Conservation (phyloP, 1,140 invertebrate species). For the Cydia fagiglandana region DNA sequence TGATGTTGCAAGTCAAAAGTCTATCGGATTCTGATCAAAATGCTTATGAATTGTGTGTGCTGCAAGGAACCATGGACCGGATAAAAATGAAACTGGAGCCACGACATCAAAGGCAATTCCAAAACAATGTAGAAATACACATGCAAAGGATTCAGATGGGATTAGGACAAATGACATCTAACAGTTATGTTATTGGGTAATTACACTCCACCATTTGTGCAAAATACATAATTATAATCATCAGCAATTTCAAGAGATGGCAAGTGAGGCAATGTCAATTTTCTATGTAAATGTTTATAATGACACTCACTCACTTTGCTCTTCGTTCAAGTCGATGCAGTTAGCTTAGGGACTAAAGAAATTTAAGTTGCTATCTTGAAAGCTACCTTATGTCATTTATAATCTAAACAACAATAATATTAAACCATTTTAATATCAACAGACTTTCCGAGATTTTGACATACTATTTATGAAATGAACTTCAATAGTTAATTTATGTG, state of each 20-base stretch:
- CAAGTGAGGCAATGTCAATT: too few relatives aligned
- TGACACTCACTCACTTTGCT: too few relatives aligned
- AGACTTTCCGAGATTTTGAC: too few relatives aligned
- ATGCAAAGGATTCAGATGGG: slow-evolving; percentile 95
- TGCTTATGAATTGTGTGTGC: slow-evolving; percentile 94
- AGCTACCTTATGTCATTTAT: neutral
- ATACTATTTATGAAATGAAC: neutral
- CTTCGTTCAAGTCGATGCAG: too few relatives aligned
- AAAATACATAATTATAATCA: neutral
- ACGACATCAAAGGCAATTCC: slow-evolving; percentile 90
- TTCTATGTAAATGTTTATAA: too few relatives aligned
- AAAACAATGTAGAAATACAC: slow-evolving; percentile 94
- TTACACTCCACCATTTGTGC: slow-evolving; percentile 42
- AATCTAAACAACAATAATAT: neutral
- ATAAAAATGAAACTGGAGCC: slow-evolving; percentile 90
- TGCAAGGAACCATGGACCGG: slow-evolving; percentile 95
- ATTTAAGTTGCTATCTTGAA: neutral
- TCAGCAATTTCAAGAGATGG: neutral
- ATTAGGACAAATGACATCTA: slow-evolving; percentile 79
- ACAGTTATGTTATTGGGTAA: slow-evolving; percentile 55
- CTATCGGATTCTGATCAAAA: slow-evolving; percentile 94
- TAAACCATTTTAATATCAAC: too few relatives aligned
- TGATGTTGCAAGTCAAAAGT: slow-evolving; percentile 96
- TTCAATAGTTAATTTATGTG: neutral
- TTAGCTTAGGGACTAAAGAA: too few relatives aligned